Evolutionary conservation across 2,113 vertebrate genomes (phyloP), one percentile per base, ranked within the genome.

Genomic region (Rhipidura dahli): DNA sequence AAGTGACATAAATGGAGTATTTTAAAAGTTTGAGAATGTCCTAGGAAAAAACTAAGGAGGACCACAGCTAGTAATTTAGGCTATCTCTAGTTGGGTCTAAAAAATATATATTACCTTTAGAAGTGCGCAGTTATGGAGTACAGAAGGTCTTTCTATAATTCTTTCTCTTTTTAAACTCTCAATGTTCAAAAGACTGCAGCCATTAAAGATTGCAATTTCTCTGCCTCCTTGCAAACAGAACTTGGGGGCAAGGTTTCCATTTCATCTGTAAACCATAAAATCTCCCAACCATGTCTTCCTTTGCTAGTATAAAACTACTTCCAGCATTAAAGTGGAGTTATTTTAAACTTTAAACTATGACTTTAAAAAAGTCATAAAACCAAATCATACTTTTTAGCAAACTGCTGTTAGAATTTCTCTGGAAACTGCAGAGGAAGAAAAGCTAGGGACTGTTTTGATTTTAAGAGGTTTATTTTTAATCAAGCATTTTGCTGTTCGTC

Each of bases 381-480:
- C 33, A 69, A 90, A 86, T 82, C 65, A 91, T 37, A 73, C 68
- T 79, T 37, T 93, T 54, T 56, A 65, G 39, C 26, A 92, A 92
- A 91, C 18, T 66, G 51, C n/a, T 10, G 2, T 61, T 86, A 92
- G 63, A 75, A 90, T 96, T 87, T 83, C 51, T 93, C 89, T 91
- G 44, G 76, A 85, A 96, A 90, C 44, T 75, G 35, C 19, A 84
- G 65, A 76, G 50, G 15, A 96, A 96, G 42, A 86, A 92, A 72
- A 82, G 21, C 3, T 28, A 91, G 30, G 96, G 73, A 65, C 13
- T 77, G 10, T 81, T 96, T 39, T 88, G 39, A 66, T 80, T 94
- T 94, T 86, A 96, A 95, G 66, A 82, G 59, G 71, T 76, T 96
- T 96, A 79, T 96, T 97, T 95, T 97, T 96, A 97, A 97, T 87